Conservation (phyloP, 2,797 vertebrate species). For the Buceros bicornis region DNA sequence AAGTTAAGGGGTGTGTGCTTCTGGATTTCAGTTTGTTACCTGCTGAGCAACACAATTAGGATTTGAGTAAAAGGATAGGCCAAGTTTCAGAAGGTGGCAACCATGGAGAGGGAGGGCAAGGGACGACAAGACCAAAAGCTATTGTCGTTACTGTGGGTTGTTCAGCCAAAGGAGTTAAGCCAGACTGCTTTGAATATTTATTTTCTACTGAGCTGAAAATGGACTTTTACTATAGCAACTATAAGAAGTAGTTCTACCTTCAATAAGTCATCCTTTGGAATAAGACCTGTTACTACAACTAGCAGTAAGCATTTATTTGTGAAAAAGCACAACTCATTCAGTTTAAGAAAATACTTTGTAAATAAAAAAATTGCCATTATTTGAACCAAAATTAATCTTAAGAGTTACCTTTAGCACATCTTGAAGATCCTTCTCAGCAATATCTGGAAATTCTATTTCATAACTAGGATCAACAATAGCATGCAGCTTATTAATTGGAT, state of each 20-base stretch:
- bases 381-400: neutral
- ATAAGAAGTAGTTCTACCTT: neutral
- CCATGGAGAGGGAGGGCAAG: neutral
- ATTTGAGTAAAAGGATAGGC: neutral
- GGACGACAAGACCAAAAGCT: neutral
- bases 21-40: neutral
- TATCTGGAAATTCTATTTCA: conserved; percentile 91
- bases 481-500: conserved; percentile 92
- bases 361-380: neutral
- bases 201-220: neutral
- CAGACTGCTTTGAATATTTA: neutral
- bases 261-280: neutral
- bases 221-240: neutral
- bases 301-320: neutral
- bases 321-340: neutral
- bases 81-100: neutral
- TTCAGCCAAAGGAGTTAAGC: neutral
- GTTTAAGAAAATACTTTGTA: neutral
- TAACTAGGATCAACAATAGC: conserved; percentile 92
- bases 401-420: conserved; percentile 91
- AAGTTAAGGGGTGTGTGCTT: neutral
- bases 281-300: neutral
- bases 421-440: conserved; percentile 92
- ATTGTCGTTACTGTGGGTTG: neutral
- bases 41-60: neutral